These are phyloP conservation scores for Maccullochella peelii DNA, from an alignment of 2,113 vertebrate genomes.

Conservation along the genomic window DNA sequence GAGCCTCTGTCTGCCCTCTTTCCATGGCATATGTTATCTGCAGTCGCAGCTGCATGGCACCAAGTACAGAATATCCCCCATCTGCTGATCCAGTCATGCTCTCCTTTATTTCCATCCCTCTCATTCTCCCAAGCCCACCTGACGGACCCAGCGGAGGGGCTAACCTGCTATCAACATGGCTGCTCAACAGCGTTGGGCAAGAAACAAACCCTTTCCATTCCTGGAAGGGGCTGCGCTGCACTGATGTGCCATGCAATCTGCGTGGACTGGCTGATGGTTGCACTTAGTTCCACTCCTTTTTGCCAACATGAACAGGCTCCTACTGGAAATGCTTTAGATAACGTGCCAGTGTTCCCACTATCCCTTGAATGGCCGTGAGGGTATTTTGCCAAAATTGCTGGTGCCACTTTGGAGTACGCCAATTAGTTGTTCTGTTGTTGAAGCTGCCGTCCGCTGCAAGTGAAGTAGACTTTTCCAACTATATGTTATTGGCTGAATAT, in stretches of 20 bases:
- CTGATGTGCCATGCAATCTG: slow-evolving; percentile 72
- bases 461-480: slow-evolving; percentile 5
- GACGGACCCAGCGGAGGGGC: slow-evolving; percentile 60
- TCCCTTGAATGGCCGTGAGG: slow-evolving; percentile 45
- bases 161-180: slow-evolving; percentile 72
- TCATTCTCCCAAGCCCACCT: slow-evolving; percentile 72
- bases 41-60: slow-evolving; percentile 78
- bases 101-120: slow-evolving; percentile 69
- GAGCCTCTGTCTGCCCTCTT: slow-evolving; percentile 61
- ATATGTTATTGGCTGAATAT: not conserved
- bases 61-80: slow-evolving; percentile 64
- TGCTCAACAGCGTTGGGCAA: slow-evolving; percentile 65
- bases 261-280: slow-evolving; percentile 57
- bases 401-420: slow-evolving; percentile 46
- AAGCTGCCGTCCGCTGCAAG: slow-evolving; percentile 11
- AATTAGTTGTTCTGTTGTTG: slow-evolving; percentile 59
- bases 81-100: slow-evolving; percentile 74
- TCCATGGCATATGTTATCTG: slow-evolving; percentile 75
- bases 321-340: slow-evolving; percentile 58
- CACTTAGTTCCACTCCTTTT: slow-evolving; percentile 58
- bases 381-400: slow-evolving; percentile 51
- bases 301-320: slow-evolving; percentile 64
- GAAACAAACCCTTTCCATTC: slow-evolving; percentile 46
- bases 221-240: slow-evolving; percentile 45
- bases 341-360: slow-evolving; percentile 57